These are phyloP conservation scores for Parthenolecanium corni DNA, from an alignment of 2,888 invertebrate genomes.

Conservation along the genomic window DNA sequence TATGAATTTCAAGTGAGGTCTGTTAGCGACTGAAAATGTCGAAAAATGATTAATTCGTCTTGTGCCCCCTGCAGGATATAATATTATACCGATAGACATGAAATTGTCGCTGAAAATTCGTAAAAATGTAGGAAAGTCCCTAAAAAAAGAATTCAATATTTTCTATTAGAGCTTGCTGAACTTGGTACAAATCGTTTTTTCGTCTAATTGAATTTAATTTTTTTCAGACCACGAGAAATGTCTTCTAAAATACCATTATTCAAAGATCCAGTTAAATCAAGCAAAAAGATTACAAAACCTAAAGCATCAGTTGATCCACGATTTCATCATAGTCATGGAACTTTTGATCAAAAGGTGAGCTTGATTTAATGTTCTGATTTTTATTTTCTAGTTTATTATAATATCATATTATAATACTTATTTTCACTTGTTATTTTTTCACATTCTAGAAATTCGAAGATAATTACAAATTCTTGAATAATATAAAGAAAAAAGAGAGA, in stretches of 20 bases:
- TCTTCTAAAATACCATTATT: background rate
- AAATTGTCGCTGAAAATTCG: too few relatives aligned
- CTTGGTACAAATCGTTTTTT: too few relatives aligned
- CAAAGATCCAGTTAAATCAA: background rate
- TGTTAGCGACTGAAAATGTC: too few relatives aligned
- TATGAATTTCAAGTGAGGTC: too few relatives aligned
- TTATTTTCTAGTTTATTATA: background rate
- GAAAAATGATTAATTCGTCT: too few relatives aligned
- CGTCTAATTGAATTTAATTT: background rate
- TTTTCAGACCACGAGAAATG: constrained; percentile 10
- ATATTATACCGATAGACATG: too few relatives aligned
- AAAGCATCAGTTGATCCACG: constrained; percentile 8
- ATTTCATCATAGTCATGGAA: background rate
- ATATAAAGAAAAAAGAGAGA: constrained; percentile 13
- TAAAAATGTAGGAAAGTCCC: too few relatives aligned
- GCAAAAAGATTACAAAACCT: background rate
- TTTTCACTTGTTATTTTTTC: background rate
- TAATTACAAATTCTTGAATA: constrained; percentile 18
- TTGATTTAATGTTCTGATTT: background rate
- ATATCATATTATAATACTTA: background rate
- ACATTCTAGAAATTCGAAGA: background rate
- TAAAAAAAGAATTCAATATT: too few relatives aligned
- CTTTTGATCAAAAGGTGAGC: background rate
- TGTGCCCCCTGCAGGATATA: too few relatives aligned
- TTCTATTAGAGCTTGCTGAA: too few relatives aligned